These are phyloP conservation scores for Mallotus villosus DNA, from an alignment of 2,797 vertebrate genomes.

Conservation along the genomic window DNA sequence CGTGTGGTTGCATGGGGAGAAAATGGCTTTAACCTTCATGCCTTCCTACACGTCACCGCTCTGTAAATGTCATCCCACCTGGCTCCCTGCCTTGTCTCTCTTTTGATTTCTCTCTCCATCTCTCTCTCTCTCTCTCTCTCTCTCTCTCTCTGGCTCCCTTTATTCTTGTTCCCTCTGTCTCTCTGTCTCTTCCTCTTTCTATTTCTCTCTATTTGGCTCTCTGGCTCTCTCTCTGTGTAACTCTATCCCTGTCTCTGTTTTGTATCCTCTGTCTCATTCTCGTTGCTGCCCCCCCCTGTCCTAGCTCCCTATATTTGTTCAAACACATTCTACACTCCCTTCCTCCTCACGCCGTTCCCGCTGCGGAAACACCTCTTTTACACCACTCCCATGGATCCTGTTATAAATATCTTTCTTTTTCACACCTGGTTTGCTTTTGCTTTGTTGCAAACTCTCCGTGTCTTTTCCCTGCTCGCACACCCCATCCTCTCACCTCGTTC, in stretches of 20 bases:
- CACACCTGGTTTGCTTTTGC: background rate
- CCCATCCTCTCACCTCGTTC: background rate
- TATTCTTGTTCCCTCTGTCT: constrained; percentile 48
- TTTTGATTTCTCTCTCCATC: background rate
- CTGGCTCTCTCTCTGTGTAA: background rate
- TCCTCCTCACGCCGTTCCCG: background rate
- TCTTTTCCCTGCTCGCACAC: background rate
- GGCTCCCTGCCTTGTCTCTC: constrained; percentile 34
- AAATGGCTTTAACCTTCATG: constrained; percentile 77
- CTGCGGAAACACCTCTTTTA: background rate
- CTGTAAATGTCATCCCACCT: constrained; percentile 71
- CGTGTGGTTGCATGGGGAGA: constrained; percentile 47
- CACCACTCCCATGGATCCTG: background rate
- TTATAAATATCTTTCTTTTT: constrained; percentile 1
- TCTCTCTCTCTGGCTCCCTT: constrained; percentile 22
- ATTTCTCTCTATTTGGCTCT: constrained; percentile 10
- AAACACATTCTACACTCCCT: no score
- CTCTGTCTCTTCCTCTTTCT: constrained; percentile 17
- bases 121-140: constrained; percentile 43
- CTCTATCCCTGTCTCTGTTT: background rate
- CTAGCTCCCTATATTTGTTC: no score
- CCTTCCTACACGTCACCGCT: constrained; percentile 64
- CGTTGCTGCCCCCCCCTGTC: background rate
- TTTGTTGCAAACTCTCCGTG: background rate
- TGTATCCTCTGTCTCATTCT: background rate